Conservation (phyloP, 2,888 invertebrate genomes). For the Hyppa rectilinea region DNA sequence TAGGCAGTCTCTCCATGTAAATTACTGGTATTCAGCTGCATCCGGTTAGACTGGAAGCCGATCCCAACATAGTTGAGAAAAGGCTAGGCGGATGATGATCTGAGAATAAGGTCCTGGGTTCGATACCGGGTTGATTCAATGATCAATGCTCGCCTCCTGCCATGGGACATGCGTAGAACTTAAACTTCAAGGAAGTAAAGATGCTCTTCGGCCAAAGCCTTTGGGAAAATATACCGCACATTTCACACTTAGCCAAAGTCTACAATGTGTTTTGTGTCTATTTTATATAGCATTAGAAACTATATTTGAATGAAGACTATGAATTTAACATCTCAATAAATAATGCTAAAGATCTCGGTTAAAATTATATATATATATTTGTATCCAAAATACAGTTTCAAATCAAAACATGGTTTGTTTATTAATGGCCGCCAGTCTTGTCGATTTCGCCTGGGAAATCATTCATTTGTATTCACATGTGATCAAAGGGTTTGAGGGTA, state of each 20-base stretch:
- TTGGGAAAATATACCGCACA: too few relatives aligned
- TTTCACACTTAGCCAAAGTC: background rate
- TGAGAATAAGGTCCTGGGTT: too few relatives aligned
- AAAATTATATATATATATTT: constrained; percentile 11
- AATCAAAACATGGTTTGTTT: constrained; percentile 40
- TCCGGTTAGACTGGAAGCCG: too few relatives aligned
- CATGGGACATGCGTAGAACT: too few relatives aligned
- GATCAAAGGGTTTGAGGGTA: constrained; percentile 44
- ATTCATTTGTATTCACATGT: constrained; percentile 62
- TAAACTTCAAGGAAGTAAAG: too few relatives aligned
- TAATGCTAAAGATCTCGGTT: background rate
- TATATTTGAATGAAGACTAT: background rate
- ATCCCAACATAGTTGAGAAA: too few relatives aligned
- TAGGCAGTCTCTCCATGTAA: too few relatives aligned
- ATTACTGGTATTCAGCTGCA: too few relatives aligned
- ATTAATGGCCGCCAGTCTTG: constrained; percentile 23
- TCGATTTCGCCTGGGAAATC: constrained; percentile 47
- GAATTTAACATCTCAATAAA: background rate
- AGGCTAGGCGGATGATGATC: too few relatives aligned
- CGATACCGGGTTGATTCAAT: too few relatives aligned
- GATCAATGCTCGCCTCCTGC: too few relatives aligned
- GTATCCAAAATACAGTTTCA: constrained; percentile 10
- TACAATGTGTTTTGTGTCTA: background rate
- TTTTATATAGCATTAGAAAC: background rate
- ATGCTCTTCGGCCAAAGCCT: too few relatives aligned